A percentile compares a stretch with the other conserved stretches of the same genome.
These are phyloP conservation scores for Acronicta alni DNA, from an alignment of 2,888 invertebrate species.

Conservation along the genomic window DNA sequence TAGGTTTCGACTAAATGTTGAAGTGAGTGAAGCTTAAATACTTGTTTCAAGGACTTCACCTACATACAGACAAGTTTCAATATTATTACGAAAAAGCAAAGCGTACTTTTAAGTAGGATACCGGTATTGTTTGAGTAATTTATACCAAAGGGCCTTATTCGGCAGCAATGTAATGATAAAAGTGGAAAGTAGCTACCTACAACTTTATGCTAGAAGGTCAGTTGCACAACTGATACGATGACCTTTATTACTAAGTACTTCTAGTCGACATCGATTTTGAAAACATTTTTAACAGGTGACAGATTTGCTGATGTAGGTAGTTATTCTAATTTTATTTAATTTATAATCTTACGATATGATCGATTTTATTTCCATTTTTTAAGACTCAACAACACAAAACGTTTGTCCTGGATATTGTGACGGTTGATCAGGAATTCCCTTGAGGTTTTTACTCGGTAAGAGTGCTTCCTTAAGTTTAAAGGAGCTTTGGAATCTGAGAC, in stretches of 20 bases:
- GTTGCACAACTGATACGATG: conserved; percentile 36
- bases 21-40: neutral
- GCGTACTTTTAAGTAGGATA: conserved; percentile 14
- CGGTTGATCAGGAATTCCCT: too few species aligned
- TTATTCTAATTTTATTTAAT: too few species aligned
- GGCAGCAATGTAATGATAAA: conserved; percentile 21
- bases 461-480: too few species aligned
- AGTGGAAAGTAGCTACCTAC: conserved; percentile 34
- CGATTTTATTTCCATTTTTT: too few species aligned
- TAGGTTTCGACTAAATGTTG: too few species aligned
- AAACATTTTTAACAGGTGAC: neutral
- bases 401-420: too few species aligned
- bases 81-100: conserved; percentile 11
- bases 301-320: too few species aligned
- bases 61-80: conserved; percentile 1
- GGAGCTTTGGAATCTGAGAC: too few species aligned
- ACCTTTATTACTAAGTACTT: conserved; percentile 35
- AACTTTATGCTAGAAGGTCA: conserved; percentile 33
- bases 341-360: too few species aligned
- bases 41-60: neutral
- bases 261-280: conserved; percentile 22
- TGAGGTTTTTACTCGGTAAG: too few species aligned
- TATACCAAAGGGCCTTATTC: conserved; percentile 16
- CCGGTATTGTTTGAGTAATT: conserved; percentile 9
- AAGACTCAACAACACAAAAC: too few species aligned